These are phyloP conservation scores for Melopsittacus undulatus DNA, from an alignment of 2,797 vertebrate genomes.

Conservation along the genomic window DNA sequence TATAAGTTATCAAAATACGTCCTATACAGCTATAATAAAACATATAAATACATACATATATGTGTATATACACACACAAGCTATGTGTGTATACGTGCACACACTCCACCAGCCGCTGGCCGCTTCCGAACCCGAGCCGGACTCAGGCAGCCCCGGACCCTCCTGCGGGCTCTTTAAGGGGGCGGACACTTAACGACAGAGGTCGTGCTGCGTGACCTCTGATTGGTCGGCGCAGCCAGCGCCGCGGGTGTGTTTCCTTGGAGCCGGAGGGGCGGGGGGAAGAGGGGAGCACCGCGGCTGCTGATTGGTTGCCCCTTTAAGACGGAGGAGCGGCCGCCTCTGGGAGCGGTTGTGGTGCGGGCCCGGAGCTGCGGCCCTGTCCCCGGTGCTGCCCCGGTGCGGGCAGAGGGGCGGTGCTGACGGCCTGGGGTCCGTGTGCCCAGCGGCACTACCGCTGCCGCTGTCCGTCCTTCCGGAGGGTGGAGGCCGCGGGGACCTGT, in stretches of 20 bases:
- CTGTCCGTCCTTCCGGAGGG: neutral
- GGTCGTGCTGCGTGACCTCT: neutral
- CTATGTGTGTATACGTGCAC: rapidly evolving
- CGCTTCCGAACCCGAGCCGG: rapidly evolving
- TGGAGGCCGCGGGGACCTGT: neutral
- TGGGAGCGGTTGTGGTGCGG: neutral
- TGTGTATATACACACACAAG: too few relatives aligned
- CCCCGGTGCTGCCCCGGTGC: too few relatives aligned
- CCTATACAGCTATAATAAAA: rapidly evolving
- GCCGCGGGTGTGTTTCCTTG: rapidly evolving
- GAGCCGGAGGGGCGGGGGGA: neutral
- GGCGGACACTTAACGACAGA: neutral
- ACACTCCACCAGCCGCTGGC: rapidly evolving
- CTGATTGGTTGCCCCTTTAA: constrained; percentile 28
- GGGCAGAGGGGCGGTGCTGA: neutral
- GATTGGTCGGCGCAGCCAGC: neutral
- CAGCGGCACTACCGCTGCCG: neutral
- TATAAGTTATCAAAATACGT: rapidly evolving
- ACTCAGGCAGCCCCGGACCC: rapidly evolving
- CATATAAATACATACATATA: neutral
- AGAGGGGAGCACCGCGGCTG: neutral
- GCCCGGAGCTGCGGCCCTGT: neutral
- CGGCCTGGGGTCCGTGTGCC: neutral
- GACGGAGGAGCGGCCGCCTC: neutral
- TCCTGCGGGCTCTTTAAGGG: constrained; percentile 24